Percentiles rank a stretch among this genome's conserved stretches.
These are phyloP conservation scores for Fistularia commersonii DNA, from an alignment of 2,797 vertebrate genomes.

Conservation along the genomic window DNA sequence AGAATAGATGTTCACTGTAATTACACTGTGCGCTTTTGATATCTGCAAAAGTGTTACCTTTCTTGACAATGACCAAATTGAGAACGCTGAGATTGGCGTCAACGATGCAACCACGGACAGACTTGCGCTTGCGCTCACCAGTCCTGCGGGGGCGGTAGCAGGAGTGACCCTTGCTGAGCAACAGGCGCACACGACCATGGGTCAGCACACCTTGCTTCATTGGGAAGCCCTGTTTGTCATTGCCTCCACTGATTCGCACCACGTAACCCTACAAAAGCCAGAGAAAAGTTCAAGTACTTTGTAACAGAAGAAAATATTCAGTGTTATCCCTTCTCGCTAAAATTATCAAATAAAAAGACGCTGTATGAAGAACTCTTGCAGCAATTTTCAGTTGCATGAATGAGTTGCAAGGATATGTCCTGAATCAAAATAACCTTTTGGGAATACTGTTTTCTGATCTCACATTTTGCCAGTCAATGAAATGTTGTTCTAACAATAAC, in stretches of 20 bases:
- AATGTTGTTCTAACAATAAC: no score
- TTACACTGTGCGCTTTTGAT: no score
- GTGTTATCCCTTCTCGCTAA: no score
- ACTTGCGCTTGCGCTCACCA: slow-evolving; percentile 96
- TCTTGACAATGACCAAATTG: slow-evolving; percentile 96
- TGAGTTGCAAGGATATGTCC: no score
- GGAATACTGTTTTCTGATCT: no score
- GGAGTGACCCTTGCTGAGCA: slow-evolving; percentile 97
- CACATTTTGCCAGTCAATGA: no score
- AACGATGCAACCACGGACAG: slow-evolving; percentile 95
- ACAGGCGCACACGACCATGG: slow-evolving; percentile 90
- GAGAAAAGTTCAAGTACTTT: neutral
- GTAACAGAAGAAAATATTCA: no score
- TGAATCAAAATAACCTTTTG: no score
- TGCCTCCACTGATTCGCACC: slow-evolving; percentile 96
- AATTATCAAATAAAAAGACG: no score
- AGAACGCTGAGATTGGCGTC: slow-evolving; percentile 96
- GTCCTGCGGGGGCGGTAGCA: slow-evolving; percentile 95
- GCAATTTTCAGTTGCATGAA: no score
- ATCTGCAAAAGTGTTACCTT: slow-evolving; percentile 75
- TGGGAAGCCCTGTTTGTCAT: slow-evolving; percentile 97
- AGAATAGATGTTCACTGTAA: no score
- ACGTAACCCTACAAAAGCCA: slow-evolving; percentile 84
- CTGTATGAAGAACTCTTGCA: no score
- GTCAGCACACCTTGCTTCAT: slow-evolving; percentile 98